Percentiles rank a stretch among this genome's conserved stretches.
Evolutionary conservation across 2,113 vertebrate species (phyloP).

Genomic region (Lycocorax pyrrhopterus): DNA sequence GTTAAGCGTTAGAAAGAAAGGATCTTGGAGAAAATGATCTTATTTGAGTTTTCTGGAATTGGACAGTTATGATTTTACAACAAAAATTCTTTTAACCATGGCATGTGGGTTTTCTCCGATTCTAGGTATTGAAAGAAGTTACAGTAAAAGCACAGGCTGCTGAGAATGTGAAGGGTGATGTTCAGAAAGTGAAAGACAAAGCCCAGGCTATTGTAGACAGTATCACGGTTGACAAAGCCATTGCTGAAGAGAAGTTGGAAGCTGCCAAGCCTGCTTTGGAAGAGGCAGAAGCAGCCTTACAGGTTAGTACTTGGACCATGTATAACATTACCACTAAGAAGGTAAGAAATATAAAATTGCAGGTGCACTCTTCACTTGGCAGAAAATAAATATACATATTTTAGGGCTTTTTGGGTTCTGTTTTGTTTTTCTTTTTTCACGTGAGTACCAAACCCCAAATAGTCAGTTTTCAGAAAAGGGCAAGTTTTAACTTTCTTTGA

Average conservation of each 20-base stretch:
- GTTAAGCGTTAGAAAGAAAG: background rate
- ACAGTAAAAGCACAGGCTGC: slow-evolving; percentile 92
- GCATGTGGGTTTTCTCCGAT: background rate
- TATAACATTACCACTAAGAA: background rate
- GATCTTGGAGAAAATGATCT: background rate
- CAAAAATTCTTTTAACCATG: background rate
- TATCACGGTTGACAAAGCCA: slow-evolving; percentile 90
- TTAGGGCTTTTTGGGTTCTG: background rate
- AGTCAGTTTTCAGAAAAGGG: background rate
- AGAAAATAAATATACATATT: background rate
- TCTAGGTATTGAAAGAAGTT: slow-evolving; percentile 92
- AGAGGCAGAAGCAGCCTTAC: slow-evolving; percentile 89
- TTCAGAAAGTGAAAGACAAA: slow-evolving; percentile 97
- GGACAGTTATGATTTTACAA: background rate
- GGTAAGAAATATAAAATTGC: background rate
- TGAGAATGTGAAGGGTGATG: slow-evolving; percentile 89
- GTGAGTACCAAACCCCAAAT: background rate
- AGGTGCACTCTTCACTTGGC: background rate
- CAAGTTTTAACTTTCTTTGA: background rate
- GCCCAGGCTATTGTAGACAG: slow-evolving; percentile 91
- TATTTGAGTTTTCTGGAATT: background rate
- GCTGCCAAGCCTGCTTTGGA: slow-evolving; percentile 88
- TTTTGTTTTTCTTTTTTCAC: background rate
- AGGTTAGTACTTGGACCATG: slow-evolving; percentile 66
- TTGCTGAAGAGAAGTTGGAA: slow-evolving; percentile 88